A percentile compares a stretch with the other conserved stretches of the same genome.
Evolutionary conservation across 2,797 vertebrate genomes (phyloP).

Genomic region (Apogon talboti): DNA sequence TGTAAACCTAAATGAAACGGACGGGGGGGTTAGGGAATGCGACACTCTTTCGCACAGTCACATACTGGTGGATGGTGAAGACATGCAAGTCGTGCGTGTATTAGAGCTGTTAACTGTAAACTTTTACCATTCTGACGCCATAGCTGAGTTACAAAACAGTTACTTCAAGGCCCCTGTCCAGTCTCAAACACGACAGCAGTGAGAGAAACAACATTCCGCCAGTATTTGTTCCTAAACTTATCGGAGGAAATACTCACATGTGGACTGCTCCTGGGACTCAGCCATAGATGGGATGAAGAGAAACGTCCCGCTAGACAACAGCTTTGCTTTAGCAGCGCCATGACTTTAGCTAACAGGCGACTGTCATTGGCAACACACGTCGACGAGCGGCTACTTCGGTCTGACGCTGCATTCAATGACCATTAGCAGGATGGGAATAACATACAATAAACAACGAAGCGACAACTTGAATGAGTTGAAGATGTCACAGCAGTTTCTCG

Average conservation of each 20-base stretch:
- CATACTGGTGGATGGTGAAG: not conserved
- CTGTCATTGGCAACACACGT: constrained; percentile 55
- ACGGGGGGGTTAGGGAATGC: not conserved
- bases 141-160: constrained; percentile 6
- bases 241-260: constrained; percentile 70
- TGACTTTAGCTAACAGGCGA: constrained; percentile 61
- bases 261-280: constrained; percentile 51
- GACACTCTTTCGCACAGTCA: not conserved
- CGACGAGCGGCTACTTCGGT: constrained; percentile 56
- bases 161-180: constrained; percentile 20
- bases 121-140: not conserved
- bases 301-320: constrained; percentile 64
- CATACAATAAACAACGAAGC: not conserved
- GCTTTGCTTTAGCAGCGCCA: constrained; percentile 81
- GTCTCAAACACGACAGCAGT: not conserved
- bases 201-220: fast-evolving
- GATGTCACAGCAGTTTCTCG: too few relatives aligned
- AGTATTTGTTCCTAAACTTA: not conserved
- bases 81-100: not conserved
- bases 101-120: too few relatives aligned
- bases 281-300: constrained; percentile 63
- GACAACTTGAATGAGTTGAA: too few relatives aligned
- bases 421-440: not conserved
- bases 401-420: constrained; percentile 36
- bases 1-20: constrained; percentile 63